Evolutionary conservation across 64 coral and sea anemone species (phyloP).

Genomic region (Hydrozoanthus tunicans): DNA sequence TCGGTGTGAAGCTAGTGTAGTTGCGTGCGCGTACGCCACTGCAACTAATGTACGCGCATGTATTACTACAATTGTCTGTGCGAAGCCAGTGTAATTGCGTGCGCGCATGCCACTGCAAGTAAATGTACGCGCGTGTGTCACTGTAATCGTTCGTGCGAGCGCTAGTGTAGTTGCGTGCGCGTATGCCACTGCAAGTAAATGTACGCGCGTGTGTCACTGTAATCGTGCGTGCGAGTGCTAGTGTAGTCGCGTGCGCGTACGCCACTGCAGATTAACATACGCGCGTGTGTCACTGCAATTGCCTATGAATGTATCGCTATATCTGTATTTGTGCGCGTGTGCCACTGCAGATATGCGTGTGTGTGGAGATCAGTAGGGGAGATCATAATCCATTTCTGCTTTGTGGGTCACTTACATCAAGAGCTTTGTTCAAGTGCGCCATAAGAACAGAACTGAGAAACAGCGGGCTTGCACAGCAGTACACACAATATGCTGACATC

Average conservation of each 20-base stretch:
- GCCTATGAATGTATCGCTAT: neutral
- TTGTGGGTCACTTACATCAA: slow-evolving; percentile 41
- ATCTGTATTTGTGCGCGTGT: neutral
- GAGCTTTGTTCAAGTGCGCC: slow-evolving; percentile 78
- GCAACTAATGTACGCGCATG: too few species aligned
- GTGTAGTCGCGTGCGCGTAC: too few species aligned
- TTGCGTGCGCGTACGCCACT: neutral
- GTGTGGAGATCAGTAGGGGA: neutral
- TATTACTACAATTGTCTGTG: too few species aligned
- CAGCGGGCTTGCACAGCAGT: slow-evolving; percentile 75
- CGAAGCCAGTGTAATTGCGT: too few species aligned
- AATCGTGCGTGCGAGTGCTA: neutral
- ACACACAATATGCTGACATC: slow-evolving; percentile 80
- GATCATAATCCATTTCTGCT: neutral
- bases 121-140: neutral
- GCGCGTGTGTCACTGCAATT: neutral
- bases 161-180: neutral
- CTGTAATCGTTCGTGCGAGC: neutral
- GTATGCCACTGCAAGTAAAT: neutral
- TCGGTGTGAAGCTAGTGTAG: too few species aligned
- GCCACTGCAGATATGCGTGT: neutral
- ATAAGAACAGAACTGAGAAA: slow-evolving; percentile 78
- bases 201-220: too few species aligned
- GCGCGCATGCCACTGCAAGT: too few species aligned
- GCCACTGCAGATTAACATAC: too few species aligned